These are phyloP conservation scores for Papilio demoleus DNA, from an alignment of 2,888 invertebrate genomes.

Conservation along the genomic window DNA sequence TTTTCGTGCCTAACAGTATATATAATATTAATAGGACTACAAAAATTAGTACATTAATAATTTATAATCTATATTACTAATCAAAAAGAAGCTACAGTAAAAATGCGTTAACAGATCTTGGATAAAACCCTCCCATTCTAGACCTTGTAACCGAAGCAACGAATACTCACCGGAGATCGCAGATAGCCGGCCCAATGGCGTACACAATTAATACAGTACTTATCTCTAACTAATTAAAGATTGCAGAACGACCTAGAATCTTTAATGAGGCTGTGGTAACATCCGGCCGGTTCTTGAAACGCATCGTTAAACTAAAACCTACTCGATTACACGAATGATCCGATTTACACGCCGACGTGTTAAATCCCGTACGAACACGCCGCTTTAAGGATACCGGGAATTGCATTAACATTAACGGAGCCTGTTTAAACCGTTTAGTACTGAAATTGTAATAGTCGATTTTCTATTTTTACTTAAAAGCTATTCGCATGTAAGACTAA, in stretches of 20 bases:
- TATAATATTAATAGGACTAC: too few species aligned
- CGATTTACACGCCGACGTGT: conserved; percentile 35
- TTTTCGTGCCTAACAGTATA: too few species aligned
- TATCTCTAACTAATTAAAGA: conserved; percentile 81
- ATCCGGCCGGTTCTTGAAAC: conserved; percentile 63
- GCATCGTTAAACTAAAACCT: conserved; percentile 48
- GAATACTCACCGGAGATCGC: conserved; percentile 55
- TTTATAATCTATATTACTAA: too few species aligned
- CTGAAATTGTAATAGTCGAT: background rate
- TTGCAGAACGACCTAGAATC: conserved; percentile 81
- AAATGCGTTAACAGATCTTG: conserved; percentile 11
- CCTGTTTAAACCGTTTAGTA: background rate
- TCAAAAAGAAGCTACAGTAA: too few species aligned
- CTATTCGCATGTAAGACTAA: too few species aligned
- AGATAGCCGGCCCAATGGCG: conserved; percentile 75
- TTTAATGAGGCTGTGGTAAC: conserved; percentile 80
- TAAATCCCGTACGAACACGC: conserved; percentile 17
- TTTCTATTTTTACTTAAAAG: too few species aligned
- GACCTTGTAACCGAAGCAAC: conserved; percentile 40
- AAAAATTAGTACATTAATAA: too few species aligned
- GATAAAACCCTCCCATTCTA: conserved; percentile 21
- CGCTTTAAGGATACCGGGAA: too few species aligned
- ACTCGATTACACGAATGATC: conserved; percentile 39
- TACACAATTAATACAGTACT: conserved; percentile 80
- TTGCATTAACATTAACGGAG: background rate